Evolutionary conservation across 2,797 vertebrate species (phyloP).

Genomic region (Trachops cirrhosus): DNA sequence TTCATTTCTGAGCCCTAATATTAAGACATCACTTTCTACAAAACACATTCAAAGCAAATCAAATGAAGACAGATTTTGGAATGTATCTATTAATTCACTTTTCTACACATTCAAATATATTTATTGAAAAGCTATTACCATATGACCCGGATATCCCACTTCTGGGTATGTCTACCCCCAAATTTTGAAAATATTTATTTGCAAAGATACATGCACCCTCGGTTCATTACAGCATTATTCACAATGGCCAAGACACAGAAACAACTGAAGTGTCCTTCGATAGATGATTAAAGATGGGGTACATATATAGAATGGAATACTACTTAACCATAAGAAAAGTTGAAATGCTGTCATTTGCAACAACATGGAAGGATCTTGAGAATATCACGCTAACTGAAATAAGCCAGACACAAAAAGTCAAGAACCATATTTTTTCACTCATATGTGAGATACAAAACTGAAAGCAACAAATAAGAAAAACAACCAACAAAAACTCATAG

Average conservation of each 20-base stretch:
- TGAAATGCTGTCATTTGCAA: background rate
- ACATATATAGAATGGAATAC: background rate
- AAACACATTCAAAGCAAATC: background rate
- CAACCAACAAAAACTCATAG: background rate
- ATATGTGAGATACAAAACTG: background rate
- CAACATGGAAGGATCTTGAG: background rate
- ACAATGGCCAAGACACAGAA: background rate
- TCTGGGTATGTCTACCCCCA: background rate
- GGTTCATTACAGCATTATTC: background rate
- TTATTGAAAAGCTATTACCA: background rate
- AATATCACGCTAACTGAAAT: background rate
- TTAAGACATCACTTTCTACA: background rate
- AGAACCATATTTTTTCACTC: background rate
- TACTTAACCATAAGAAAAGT: background rate
- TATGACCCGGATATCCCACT: background rate
- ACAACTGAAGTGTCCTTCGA: background rate
- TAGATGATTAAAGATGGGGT: background rate
- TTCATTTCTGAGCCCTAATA: background rate
- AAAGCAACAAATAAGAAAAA: background rate
- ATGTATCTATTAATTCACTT: background rate
- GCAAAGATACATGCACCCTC: background rate
- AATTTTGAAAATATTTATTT: background rate
- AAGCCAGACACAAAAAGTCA: background rate
- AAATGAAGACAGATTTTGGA: background rate
- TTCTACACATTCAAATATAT: background rate